Evolutionary conservation across 2,113 vertebrate genomes (phyloP).

Genomic region (Murina feae): DNA sequence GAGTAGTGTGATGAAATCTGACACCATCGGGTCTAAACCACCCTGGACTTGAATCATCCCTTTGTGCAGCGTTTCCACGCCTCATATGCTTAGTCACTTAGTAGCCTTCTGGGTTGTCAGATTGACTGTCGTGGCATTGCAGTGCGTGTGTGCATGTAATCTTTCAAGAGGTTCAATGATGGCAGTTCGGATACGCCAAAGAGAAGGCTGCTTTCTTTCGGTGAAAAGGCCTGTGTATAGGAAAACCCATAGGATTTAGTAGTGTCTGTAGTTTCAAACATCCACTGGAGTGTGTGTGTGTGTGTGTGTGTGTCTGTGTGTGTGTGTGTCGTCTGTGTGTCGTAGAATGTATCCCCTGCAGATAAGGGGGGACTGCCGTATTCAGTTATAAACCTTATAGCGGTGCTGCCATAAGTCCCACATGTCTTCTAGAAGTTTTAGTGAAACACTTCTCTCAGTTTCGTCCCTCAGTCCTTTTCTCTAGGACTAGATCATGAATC

Average conservation of each 20-base stretch:
- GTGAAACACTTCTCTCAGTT: background rate
- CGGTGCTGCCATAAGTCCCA: background rate
- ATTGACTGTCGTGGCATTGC: no score
- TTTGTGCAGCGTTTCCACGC: background rate
- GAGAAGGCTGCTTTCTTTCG: background rate
- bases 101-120: background rate
- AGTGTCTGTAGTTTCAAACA: background rate
- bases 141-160: background rate
- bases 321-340: background rate
- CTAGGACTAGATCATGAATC: background rate
- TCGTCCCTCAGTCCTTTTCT: background rate
- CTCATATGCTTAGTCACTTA: no score
- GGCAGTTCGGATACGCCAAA: background rate
- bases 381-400: background rate
- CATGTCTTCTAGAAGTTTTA: background rate
- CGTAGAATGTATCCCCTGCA: no score
- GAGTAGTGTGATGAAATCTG: background rate
- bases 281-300: background rate
- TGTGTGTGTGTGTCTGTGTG: background rate
- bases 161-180: background rate
- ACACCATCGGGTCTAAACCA: background rate
- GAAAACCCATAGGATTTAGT: background rate
- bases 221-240: background rate
- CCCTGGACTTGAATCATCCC: background rate
- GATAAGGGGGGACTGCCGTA: background rate